Evolutionary conservation across 2,113 vertebrate species (phyloP).

Genomic region (Xerus inauris): DNA sequence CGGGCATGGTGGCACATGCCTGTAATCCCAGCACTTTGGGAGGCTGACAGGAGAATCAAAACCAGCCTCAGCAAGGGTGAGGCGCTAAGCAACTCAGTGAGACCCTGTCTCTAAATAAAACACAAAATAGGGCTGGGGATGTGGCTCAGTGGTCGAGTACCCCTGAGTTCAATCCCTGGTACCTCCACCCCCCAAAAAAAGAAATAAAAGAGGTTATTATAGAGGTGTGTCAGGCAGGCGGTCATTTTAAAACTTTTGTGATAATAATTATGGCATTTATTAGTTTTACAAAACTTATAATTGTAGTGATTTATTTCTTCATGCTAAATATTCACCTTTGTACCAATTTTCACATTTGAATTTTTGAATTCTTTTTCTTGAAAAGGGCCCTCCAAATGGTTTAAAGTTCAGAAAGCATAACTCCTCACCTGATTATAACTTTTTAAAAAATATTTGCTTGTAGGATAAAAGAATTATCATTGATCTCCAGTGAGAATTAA

Average conservation of each 20-base stretch:
- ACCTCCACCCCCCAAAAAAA: no score
- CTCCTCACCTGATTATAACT: not conserved
- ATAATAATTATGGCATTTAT: not conserved
- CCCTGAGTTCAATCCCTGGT: no score
- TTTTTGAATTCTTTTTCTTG: not conserved
- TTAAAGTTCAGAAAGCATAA: not conserved
- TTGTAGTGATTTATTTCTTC: not conserved
- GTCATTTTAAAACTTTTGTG: not conserved
- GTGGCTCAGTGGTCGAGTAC: no score
- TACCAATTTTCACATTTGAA: not conserved
- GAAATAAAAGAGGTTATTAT: no score
- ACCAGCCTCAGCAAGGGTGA: no score
- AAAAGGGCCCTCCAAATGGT: not conserved
- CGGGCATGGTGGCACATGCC: no score
- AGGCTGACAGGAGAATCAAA: no score
- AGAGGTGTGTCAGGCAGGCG: not conserved
- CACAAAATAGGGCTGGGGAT: no score
- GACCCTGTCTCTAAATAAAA: no score
- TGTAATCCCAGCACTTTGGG: no score
- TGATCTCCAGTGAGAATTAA: not conserved
- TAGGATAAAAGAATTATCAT: not conserved
- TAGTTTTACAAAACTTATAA: not conserved
- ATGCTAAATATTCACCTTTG: not conserved
- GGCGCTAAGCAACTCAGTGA: no score
- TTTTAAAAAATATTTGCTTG: not conserved